Base-by-base conservation (phyloP, 2,113 vertebrate species). In the Ochotona curzoniae region DNA sequence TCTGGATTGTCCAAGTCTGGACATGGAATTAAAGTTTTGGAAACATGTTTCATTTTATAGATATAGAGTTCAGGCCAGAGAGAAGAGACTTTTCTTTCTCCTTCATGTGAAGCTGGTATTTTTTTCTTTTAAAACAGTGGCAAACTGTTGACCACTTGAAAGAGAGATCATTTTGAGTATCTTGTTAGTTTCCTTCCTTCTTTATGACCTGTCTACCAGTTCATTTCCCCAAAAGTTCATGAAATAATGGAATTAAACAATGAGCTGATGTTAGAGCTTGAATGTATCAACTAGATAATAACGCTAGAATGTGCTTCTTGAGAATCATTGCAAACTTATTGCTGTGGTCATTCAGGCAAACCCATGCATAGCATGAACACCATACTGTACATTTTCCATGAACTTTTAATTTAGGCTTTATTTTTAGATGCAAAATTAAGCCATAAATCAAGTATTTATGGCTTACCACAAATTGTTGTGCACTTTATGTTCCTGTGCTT, bases 131-230 rank as follows among this genome's bases (percentile, higher is more conserved):
- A 95, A 82, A 49, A 80, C 15, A 66, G n/a, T 83, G 47, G 10
- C 23, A 93, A 64, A 82, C n/a, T 86, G 18, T 87, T 38, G 87
- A 78, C 11, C 32, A 69, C 61, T 94, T 84, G 75, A 81, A 92
- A 93, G 73, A 51, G 71, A 95, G 28, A 32, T 88, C 69, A 82
- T 57, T 90, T 90, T 51, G 20, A 88, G 83, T 95, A 67, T 84
- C 20, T 47, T 76, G 1, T 30, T 44, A 51, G 30, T 74, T 92
- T 91, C 28, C 25, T 83, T 92, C 21, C 6, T 13, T 91, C 44
- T 60, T 57, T 60, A 64, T 81, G 75, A 38, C 69, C 57, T 85
- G 13, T 70, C 47, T 94, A 61, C 61, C n/a, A 92, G 44, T 35
- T 96, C 20, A 80, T 82, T 83, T 83, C 17, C 61, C 21, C 23